These are phyloP conservation scores for Pterostichus madidus DNA, from an alignment of 2,888 invertebrate species.

Conservation along the genomic window DNA sequence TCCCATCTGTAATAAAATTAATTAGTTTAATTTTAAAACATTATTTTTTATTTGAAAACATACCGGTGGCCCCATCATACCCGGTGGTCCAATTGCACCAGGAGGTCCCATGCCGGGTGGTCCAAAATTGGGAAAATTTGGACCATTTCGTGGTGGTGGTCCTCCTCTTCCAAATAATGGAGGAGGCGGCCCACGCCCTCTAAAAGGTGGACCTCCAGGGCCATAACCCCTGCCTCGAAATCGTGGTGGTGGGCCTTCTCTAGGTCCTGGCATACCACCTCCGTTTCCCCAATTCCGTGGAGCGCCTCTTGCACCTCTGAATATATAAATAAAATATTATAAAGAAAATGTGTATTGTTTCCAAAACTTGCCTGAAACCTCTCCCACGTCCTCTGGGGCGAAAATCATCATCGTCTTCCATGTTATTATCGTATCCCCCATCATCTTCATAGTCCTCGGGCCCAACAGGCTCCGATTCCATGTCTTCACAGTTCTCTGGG, in stretches of 20 bases:
- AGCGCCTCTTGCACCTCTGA: slow-evolving; percentile 77
- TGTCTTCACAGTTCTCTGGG: slow-evolving; percentile 57
- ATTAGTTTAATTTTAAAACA: neutral
- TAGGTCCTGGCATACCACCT: slow-evolving; percentile 74
- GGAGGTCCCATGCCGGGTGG: slow-evolving; percentile 79
- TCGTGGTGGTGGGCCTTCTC: slow-evolving; percentile 81
- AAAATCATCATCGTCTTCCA: slow-evolving; percentile 78
- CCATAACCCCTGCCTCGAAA: slow-evolving; percentile 85
- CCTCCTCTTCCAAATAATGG: slow-evolving; percentile 78
- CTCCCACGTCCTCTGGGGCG: slow-evolving; percentile 76
- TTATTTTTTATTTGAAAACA: slow-evolving; percentile 65
- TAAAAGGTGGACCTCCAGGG: slow-evolving; percentile 77
- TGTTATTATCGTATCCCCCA: slow-evolving; percentile 72
- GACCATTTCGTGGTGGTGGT: slow-evolving; percentile 77
- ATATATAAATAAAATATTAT: slow-evolving; percentile 32
- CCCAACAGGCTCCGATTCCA: slow-evolving; percentile 51
- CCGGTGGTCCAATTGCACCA: slow-evolving; percentile 77
- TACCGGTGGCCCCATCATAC: slow-evolving; percentile 78
- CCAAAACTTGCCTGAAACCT: slow-evolving; percentile 77
- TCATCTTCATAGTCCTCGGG: slow-evolving; percentile 63
- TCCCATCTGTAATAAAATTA: slow-evolving; percentile 22
- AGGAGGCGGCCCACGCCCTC: slow-evolving; percentile 79
- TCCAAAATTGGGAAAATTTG: slow-evolving; percentile 78
- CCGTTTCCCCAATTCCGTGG: slow-evolving; percentile 72
- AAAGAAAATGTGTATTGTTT: neutral